Base-by-base conservation (phyloP, 1,140 invertebrate genomes). In the Drosophila subpulchrella region DNA sequence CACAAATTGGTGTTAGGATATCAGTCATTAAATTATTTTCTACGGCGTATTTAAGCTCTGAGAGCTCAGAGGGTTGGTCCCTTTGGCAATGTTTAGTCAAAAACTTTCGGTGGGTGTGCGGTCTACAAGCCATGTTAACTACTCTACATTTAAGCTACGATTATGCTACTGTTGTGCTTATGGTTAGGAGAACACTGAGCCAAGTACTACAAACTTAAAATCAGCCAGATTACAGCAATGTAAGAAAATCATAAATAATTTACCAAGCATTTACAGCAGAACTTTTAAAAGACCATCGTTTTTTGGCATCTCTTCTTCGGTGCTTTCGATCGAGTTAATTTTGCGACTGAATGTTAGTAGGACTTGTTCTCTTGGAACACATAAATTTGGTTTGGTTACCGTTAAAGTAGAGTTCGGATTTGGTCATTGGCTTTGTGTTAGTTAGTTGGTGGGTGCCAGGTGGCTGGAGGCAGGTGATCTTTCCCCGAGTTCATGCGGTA, bases 41-140 rank as follows among this genome's bases (percentile, higher is more conserved):
- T 32, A 24, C 6, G 7, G 47, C 13, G 4, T 4, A 10, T 34
- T 20, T 13, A 12, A 5, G 38, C 44, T 38, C 24, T 15, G 5
- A 46, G 17, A 56, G 41, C 20, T 58, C 20, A 8, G 41, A 48
- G 65, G 44, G 27, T 15, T 24, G 55, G 30, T 61, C 60, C 39
- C n/a, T 39, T 66, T 10, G 53, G 65, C 66, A 67, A 68, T 86
- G 83, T 78, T 86, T 86, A 88, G 82, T 88, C 82, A 86, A 82
- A 56, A 66, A 81, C 73, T 68, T 77, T 63, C 72, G 56, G 38
- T 32, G 42, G 34, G 32, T 44, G 20, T 46, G 42, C 66, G 38
- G 36, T 62, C 57, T 82, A 73, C 55, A 57, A 50, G 54, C 59
- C 34, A 4, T 30, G 24, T 11, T 51, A 13, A 59, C 15, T 44